phyloP scores from a whole-genome alignment of 2,797 vertebrate species.

The Hemitrygon akajei region DNA sequence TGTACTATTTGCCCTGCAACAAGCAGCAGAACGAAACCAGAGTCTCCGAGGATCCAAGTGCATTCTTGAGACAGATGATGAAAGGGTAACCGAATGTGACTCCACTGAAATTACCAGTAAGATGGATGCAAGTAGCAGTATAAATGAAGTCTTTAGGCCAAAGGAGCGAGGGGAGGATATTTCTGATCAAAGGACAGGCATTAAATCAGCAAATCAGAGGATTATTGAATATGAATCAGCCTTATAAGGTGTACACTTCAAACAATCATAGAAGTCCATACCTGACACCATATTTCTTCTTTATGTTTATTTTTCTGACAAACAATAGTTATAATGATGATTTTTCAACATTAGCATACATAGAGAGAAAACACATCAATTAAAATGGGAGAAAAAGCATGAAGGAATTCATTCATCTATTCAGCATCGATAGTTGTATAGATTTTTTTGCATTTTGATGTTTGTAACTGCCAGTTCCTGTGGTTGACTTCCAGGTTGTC shows the following conservation, averaged over 20 bases:
- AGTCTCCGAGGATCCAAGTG: background rate
- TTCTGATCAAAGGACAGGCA: background rate
- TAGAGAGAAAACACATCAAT: background rate
- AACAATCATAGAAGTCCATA: background rate
- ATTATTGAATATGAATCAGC: constrained; percentile 28
- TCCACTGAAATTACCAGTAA: background rate
- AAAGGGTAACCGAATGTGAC: background rate
- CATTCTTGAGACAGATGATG: background rate
- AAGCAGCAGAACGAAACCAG: constrained; percentile 17
- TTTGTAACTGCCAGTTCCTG: background rate
- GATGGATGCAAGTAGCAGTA: background rate
- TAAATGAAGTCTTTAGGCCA: background rate
- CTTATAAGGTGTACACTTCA: background rate
- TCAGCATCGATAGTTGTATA: background rate
- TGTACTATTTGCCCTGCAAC: constrained; percentile 20
- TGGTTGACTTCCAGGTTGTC: background rate
- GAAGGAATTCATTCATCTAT: background rate
- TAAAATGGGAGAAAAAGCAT: no score
- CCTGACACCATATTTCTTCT: background rate
- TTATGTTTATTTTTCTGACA: background rate
- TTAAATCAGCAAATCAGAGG: background rate
- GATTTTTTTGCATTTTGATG: background rate
- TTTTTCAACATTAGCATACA: background rate
- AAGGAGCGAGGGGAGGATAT: background rate
- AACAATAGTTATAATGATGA: background rate